Evolutionary conservation across 2,888 invertebrate species (phyloP).

Genomic region (Clivina fossor): DNA sequence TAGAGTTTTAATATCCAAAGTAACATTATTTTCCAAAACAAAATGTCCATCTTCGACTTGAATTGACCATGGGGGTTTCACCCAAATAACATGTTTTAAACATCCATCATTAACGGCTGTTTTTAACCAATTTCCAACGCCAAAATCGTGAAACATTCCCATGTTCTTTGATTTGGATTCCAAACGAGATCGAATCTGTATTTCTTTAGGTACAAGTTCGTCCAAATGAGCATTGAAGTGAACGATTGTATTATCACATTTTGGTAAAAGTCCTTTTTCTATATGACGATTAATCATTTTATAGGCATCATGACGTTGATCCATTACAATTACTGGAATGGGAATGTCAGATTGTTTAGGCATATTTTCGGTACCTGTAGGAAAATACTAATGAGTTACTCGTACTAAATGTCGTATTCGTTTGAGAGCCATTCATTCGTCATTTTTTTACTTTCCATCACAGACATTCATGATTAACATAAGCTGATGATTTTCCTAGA

Average conservation of each 20-base stretch:
- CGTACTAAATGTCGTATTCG: too few relatives aligned
- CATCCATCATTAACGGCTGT: constrained; percentile 80
- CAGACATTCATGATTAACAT: too few relatives aligned
- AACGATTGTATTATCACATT: constrained; percentile 72
- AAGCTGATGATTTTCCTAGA: too few relatives aligned
- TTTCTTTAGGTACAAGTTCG: constrained; percentile 76
- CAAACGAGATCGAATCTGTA: constrained; percentile 64
- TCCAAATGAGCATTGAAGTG: constrained; percentile 95
- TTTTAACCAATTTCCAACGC: constrained; percentile 94
- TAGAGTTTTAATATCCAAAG: constrained; percentile 48
- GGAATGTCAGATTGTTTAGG: too few relatives aligned
- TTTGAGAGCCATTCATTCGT: too few relatives aligned
- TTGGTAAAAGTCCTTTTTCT: constrained; percentile 57
- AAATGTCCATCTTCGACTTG: constrained; percentile 75
- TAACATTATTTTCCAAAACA: constrained; percentile 72
- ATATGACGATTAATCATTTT: constrained; percentile 11
- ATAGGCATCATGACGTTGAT: constrained; percentile 22
- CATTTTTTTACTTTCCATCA: too few relatives aligned
- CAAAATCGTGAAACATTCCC: constrained; percentile 53
- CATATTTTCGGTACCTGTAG: constrained; percentile 6
- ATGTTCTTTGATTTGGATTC: constrained; percentile 9
- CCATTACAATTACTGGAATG: constrained; percentile 22
- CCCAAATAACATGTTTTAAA: constrained; percentile 76
- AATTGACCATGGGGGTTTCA: constrained; percentile 86
- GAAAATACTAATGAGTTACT: constrained; percentile 6